Conservation (phyloP, 2,797 vertebrate genomes). For the Mareca strepera region DNA sequence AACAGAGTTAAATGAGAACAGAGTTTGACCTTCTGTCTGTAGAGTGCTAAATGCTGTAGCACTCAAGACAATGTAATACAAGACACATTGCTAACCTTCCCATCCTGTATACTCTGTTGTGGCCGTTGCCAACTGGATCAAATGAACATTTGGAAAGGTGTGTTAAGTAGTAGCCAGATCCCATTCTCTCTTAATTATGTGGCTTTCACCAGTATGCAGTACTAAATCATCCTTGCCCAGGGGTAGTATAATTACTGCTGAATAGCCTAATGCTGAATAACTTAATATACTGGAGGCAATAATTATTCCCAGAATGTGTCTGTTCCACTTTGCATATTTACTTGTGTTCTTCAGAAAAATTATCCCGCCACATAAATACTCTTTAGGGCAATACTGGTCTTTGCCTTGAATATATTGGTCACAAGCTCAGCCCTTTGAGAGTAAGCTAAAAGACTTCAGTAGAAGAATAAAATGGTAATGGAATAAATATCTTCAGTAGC, state of each 20-base stretch:
- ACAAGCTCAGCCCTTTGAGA: slow-evolving; percentile 10
- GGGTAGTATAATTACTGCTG: slow-evolving; percentile 62
- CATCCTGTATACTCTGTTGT: not conserved
- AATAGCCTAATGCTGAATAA: slow-evolving; percentile 56
- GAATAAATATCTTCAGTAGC: slow-evolving; percentile 37
- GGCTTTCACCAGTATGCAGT: not conserved
- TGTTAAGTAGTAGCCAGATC: slow-evolving; percentile 42
- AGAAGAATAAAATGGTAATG: slow-evolving; percentile 9
- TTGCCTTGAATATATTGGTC: slow-evolving; percentile 21
- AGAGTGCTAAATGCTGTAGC: not conserved
- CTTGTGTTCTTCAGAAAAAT: slow-evolving; percentile 53
- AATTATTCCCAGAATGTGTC: slow-evolving; percentile 52
- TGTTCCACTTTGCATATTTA: slow-evolving; percentile 53
- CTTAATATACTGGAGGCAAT: slow-evolving; percentile 41
- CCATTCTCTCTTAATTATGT: slow-evolving; percentile 53
- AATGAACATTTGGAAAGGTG: slow-evolving; percentile 59
- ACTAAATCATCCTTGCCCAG: slow-evolving; percentile 64
- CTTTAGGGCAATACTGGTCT: slow-evolving; percentile 4
- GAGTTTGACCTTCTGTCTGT: not conserved
- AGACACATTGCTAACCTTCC: not conserved
- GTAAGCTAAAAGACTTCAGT: not conserved
- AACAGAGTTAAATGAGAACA: slow-evolving; percentile 18
- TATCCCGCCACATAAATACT: slow-evolving; percentile 21
- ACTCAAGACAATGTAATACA: not conserved
- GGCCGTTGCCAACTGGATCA: slow-evolving; percentile 35